These are phyloP conservation scores for Strongylocentrotus purpuratus DNA, from an alignment of 35 echinoderm and acorn worm genomes.

Conservation along the genomic window DNA sequence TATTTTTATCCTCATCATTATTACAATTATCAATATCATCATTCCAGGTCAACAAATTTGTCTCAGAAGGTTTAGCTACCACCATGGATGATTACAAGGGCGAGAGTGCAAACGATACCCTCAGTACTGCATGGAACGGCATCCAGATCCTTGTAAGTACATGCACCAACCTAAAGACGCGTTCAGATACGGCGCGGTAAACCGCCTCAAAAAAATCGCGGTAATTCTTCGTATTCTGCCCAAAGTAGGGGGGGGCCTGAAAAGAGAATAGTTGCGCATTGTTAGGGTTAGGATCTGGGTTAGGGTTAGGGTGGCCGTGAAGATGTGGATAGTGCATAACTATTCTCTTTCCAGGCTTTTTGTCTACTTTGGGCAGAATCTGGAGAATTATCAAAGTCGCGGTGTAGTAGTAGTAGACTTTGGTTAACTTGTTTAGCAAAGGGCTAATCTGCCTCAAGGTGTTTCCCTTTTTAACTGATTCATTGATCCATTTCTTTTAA, in stretches of 20 bases:
- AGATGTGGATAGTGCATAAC: no score
- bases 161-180: no score
- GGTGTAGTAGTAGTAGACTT: background rate
- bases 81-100: conserved; percentile 65
- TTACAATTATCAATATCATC: background rate
- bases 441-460: background rate
- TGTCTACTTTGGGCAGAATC: no score
- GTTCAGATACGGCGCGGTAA: background rate
- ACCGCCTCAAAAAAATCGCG: no score
- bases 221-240: no score
- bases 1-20: background rate
- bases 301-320: no score
- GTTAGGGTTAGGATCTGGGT: no score
- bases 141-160: conserved; percentile 69
- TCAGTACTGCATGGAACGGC: conserved; percentile 74
- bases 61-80: background rate
- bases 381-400: no score
- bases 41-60: conserved; percentile 62
- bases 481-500: background rate
- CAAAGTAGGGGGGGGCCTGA: no score
- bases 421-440: no score
- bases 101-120: conserved; percentile 24
- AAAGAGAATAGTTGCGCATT: no score
- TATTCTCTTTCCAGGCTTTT: no score
- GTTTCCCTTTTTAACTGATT: background rate